Evolutionary conservation across 1,140 invertebrate species (phyloP).

Genomic region (Coptotermes formosanus): DNA sequence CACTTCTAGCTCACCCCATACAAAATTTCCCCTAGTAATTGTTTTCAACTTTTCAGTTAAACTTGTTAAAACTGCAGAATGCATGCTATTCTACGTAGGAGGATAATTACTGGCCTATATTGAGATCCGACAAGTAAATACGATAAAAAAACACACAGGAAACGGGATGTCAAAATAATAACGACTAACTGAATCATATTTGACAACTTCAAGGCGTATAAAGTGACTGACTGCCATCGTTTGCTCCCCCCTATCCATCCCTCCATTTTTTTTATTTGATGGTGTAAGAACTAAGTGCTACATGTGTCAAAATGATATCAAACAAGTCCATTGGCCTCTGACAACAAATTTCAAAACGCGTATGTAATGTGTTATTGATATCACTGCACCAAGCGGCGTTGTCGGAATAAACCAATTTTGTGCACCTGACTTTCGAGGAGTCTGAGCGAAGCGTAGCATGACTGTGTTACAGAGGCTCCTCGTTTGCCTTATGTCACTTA

Average conservation of each 20-base stretch:
- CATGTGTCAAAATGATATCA: neutral
- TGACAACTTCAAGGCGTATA: constrained; percentile 6
- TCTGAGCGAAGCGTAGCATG: neutral
- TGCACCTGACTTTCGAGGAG: neutral
- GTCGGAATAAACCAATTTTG: neutral
- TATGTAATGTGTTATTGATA: neutral
- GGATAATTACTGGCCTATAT: constrained; percentile 19
- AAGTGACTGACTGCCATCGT: neutral
- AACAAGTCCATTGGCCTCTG: neutral
- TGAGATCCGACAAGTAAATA: neutral
- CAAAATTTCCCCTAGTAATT: neutral
- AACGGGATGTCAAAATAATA: constrained; percentile 10
- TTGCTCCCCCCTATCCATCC: neutral
- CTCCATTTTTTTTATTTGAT: neutral
- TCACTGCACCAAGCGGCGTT: neutral
- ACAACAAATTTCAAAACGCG: neutral
- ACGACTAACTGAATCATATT: constrained; percentile 3
- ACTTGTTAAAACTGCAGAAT: constrained; percentile 3
- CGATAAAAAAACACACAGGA: neutral
- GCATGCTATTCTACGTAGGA: neutral
- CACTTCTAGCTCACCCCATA: neutral
- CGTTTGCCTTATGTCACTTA: no score
- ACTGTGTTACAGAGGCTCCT: neutral
- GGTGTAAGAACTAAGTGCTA: neutral
- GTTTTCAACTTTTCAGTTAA: constrained; percentile 19